These are phyloP conservation scores for Calliphora vomitoria DNA, from an alignment of 2,888 invertebrate genomes.

Conservation along the genomic window DNA sequence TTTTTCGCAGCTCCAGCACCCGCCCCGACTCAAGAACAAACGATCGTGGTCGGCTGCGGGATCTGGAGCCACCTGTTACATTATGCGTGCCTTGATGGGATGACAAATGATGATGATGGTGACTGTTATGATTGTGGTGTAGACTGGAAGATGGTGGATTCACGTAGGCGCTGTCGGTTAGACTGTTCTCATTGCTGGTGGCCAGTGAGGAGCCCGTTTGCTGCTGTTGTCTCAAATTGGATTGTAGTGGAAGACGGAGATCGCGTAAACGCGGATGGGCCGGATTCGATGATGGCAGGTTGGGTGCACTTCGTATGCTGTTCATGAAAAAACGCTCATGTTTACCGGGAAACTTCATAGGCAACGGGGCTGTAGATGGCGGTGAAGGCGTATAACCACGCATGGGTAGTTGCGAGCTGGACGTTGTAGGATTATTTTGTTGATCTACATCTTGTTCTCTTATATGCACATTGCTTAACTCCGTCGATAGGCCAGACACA, in stretches of 20 bases:
- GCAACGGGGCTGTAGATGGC: slow-evolving; percentile 93
- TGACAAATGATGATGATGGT: slow-evolving; percentile 82
- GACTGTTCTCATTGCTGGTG: slow-evolving; percentile 82
- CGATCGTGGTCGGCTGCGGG: slow-evolving; percentile 88
- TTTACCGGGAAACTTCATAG: slow-evolving; percentile 91
- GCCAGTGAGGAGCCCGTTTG: slow-evolving; percentile 75
- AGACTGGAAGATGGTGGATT: slow-evolving; percentile 80
- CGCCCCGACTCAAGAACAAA: slow-evolving; percentile 88
- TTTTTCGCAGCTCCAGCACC: slow-evolving; percentile 90
- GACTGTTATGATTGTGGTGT: slow-evolving; percentile 72
- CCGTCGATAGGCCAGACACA: slow-evolving; percentile 82
- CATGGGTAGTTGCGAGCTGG: slow-evolving; percentile 87
- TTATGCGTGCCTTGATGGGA: slow-evolving; percentile 86
- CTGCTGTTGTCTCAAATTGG: slow-evolving; percentile 85
- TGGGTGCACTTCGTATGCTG: slow-evolving; percentile 92
- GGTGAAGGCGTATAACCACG: slow-evolving; percentile 92
- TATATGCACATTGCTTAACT: slow-evolving; percentile 88
- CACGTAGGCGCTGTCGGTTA: slow-evolving; percentile 82
- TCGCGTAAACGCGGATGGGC: slow-evolving; percentile 90
- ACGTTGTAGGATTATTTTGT: slow-evolving; percentile 84
- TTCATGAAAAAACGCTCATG: slow-evolving; percentile 88
- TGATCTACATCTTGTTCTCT: slow-evolving; percentile 79
- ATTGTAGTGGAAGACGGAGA: slow-evolving; percentile 90
- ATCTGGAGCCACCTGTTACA: slow-evolving; percentile 67
- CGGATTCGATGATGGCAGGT: slow-evolving; percentile 88